Base-by-base conservation (phyloP, 2,888 invertebrate species). In the Liopterus haemorrhoidalis region DNA sequence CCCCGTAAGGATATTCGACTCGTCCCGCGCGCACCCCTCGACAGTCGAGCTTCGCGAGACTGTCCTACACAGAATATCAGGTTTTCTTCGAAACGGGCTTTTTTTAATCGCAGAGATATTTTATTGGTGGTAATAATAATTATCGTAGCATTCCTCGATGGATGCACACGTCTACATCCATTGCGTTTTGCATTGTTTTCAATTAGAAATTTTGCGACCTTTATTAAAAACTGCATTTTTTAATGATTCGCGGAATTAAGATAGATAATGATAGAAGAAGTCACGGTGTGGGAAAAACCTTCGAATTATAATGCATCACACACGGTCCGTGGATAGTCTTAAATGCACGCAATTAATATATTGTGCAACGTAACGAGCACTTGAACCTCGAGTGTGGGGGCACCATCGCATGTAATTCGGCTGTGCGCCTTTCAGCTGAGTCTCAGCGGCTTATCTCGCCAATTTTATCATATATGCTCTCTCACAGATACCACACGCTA, bases 341-440 rank as follows among this genome's bases (percentile, higher is more conserved):
- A 14, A 14, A 14, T n/a, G 30, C 11, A 6, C 50, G 49, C 53
- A 50, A 52, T 53, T 49, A 49, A 50, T 52, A 49, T 51, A 51
- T 53, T 49, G 52, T 51, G 48, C 43, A 20, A 37, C 20, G 41
- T 9, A 27, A 33, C 19, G 9, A 53, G 54, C n/a, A n/a, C n/a
- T n/a, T n/a, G 25, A 3, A 25, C 11, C 11, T 11, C 5, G 25
- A 12, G 25, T 4, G 25, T 4, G 25, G 4, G 4, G 25, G 25
- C 2, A 25, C 11, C 11, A 1, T 4, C 11, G 11, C n/a, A 25
- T n/a, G 25, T 9, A n/a, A 25, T 25, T 11, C 25, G 5, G 25
- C 12, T 25, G 25, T 11, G 25, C n/a, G 11, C 12, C 11, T 25
- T n/a, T n/a, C n/a, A n/a, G n/a, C n/a, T n/a, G n/a, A n/a, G n/a